These are phyloP conservation scores for Elephas maximus DNA, from an alignment of 2,113 vertebrate species.

Conservation along the genomic window DNA sequence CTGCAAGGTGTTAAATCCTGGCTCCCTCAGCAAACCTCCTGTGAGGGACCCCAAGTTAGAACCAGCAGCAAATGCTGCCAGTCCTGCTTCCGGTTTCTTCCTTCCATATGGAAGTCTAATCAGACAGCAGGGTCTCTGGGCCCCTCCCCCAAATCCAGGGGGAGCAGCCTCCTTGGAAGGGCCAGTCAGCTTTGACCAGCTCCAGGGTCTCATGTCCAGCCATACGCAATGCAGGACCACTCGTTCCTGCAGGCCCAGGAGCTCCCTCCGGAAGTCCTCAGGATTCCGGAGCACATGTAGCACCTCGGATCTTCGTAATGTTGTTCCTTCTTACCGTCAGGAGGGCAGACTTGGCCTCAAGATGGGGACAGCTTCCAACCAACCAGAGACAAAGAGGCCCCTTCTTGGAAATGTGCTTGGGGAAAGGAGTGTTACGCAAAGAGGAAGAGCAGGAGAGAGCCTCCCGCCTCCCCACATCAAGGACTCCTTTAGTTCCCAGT, in stretches of 20 bases:
- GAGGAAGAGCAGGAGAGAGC: neutral
- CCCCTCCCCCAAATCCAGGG: neutral
- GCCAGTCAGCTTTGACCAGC: neutral
- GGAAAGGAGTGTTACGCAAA: conserved; percentile 24
- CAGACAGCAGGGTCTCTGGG: neutral
- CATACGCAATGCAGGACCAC: conserved; percentile 70
- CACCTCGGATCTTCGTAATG: conserved; percentile 37
- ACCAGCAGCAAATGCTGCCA: conserved; percentile 39
- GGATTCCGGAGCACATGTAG: conserved; percentile 58
- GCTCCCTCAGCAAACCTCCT: conserved; percentile 44
- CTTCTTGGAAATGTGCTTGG: conserved; percentile 81
- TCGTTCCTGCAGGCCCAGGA: conserved; percentile 71
- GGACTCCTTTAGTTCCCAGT: conserved; percentile 78
- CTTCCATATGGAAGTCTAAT: neutral
- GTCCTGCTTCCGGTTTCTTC: neutral
- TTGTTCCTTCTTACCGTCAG: conserved; percentile 80
- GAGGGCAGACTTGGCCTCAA: conserved; percentile 70
- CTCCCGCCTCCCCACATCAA: neutral
- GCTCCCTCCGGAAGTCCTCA: conserved; percentile 71
- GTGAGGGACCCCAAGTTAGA: conserved; percentile 50
- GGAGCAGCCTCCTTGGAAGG: neutral
- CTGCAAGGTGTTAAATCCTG: conserved; percentile 68
- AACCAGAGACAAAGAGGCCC: conserved; percentile 85
- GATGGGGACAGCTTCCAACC: conserved; percentile 84
- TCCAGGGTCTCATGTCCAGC: conserved; percentile 1